These are phyloP conservation scores for Jacana jacana DNA, from an alignment of 2,113 vertebrate genomes.

Conservation along the genomic window DNA sequence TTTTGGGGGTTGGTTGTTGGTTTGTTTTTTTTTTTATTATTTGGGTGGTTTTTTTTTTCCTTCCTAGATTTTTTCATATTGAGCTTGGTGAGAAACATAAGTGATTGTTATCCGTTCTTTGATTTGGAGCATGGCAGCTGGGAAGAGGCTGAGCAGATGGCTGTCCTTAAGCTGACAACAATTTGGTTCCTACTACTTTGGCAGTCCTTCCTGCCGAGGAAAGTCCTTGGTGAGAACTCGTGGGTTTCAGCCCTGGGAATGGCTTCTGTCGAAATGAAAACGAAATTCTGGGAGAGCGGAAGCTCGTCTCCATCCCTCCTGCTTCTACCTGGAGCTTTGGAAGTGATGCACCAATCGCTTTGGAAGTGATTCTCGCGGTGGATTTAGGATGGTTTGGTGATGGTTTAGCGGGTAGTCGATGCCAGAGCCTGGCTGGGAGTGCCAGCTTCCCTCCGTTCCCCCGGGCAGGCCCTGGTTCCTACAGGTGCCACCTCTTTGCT, in stretches of 20 bases:
- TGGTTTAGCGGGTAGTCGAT: neutral
- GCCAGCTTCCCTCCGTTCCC: neutral
- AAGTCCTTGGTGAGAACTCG: neutral
- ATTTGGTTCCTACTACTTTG: conserved; percentile 62
- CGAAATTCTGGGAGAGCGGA: neutral
- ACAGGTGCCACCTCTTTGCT: neutral
- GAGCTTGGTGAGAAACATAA: conserved; percentile 50
- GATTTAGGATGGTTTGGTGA: neutral
- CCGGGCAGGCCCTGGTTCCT: fast-evolving
- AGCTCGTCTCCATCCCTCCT: neutral
- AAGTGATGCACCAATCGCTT: neutral
- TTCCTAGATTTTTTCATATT: conserved; percentile 11
- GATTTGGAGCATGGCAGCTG: conserved; percentile 36
- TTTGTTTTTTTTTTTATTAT: too few relatives aligned
- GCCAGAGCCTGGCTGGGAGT: neutral
- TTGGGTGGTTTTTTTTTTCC: neutral
- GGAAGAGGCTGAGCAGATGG: conserved; percentile 55
- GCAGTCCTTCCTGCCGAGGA: neutral
- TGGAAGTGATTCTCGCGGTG: neutral
- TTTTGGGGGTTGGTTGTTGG: too few relatives aligned
- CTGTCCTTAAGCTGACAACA: conserved; percentile 56
- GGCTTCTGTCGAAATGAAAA: neutral
- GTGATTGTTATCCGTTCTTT: conserved; percentile 1
- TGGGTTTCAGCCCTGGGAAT: neutral
- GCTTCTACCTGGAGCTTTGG: neutral